Evolutionary conservation across 2,888 invertebrate genomes (phyloP).

Genomic region (Byasa hedistus): DNA sequence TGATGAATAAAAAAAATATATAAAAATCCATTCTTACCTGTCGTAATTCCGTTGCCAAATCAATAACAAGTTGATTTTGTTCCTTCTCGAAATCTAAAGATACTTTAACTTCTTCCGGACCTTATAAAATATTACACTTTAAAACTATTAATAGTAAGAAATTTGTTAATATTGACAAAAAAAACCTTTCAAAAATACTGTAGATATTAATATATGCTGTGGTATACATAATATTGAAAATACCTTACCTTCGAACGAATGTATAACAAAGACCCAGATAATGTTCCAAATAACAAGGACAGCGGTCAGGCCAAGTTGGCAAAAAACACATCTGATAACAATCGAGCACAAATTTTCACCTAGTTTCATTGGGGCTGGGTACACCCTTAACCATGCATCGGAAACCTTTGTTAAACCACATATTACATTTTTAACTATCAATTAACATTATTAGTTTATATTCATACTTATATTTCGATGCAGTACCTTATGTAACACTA

Average conservation of each 20-base stretch:
- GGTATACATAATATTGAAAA: neutral
- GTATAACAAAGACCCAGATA: slow-evolving; percentile 82
- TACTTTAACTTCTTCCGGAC: slow-evolving; percentile 80
- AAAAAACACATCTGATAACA: slow-evolving; percentile 74
- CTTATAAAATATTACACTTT: slow-evolving; percentile 48
- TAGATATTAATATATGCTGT: too few species aligned
- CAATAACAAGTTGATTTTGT: slow-evolving; percentile 82
- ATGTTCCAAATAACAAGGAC: slow-evolving; percentile 82
- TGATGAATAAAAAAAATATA: neutral
- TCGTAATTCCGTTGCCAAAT: slow-evolving; percentile 82
- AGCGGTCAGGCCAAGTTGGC: slow-evolving; percentile 81
- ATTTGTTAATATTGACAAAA: too few species aligned
- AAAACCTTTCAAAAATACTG: too few species aligned
- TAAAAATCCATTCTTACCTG: slow-evolving; percentile 60
- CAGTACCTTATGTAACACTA: slow-evolving; percentile 44
- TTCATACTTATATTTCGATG: neutral
- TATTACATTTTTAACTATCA: neutral
- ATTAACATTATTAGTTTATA: neutral
- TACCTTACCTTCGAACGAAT: slow-evolving; percentile 81
- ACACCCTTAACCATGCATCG: slow-evolving; percentile 74
- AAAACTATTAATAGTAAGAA: neutral
- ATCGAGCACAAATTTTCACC: slow-evolving; percentile 59
- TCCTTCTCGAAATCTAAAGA: slow-evolving; percentile 74
- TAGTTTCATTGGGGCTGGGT: slow-evolving; percentile 68
- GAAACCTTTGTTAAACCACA: slow-evolving; percentile 40